Percentiles rank a stretch among this genome's conserved stretches.
Evolutionary conservation across 2,797 vertebrate species (phyloP).

Genomic region (Carapus acus): DNA sequence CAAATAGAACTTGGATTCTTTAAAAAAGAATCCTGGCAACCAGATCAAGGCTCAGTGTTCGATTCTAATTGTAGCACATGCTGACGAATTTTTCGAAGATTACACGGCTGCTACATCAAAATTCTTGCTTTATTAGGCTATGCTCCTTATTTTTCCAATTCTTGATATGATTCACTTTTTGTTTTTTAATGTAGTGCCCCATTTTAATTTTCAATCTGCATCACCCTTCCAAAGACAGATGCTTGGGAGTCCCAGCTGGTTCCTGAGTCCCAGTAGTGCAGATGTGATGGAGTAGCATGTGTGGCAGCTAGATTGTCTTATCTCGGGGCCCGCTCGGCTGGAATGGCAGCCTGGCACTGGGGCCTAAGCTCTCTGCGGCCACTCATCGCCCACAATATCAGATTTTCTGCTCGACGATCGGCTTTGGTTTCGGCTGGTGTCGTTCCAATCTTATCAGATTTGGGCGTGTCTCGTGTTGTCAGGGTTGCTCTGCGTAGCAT

Average conservation of each 20-base stretch:
- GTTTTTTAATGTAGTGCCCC: too few species aligned
- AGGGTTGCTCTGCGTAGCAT: too few species aligned
- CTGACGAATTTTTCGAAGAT: too few species aligned
- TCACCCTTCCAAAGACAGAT: too few species aligned
- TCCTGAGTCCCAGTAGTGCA: background rate
- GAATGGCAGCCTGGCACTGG: background rate
- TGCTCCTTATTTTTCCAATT: too few species aligned
- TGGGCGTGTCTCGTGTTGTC: background rate
- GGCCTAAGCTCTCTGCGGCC: background rate
- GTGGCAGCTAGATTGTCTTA: too few species aligned
- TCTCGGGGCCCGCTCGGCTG: background rate
- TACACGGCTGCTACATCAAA: too few species aligned
- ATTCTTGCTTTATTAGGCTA: too few species aligned
- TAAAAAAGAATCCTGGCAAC: slow-evolving; percentile 25
- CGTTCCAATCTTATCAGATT: background rate
- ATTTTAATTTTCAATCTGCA: too few species aligned
- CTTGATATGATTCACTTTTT: too few species aligned
- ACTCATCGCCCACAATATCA: background rate
- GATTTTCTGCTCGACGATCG: background rate
- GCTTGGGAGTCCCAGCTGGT: background rate
- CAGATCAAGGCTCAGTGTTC: background rate
- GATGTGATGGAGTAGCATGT: too few species aligned
- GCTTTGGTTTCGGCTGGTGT: background rate
- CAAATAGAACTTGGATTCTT: slow-evolving; percentile 43
- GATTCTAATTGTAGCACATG: background rate